Evolutionary conservation across 2,888 invertebrate genomes (phyloP), one percentile per base, ranked within the genome.

Genomic region (Ischnus inquisitorius): DNA sequence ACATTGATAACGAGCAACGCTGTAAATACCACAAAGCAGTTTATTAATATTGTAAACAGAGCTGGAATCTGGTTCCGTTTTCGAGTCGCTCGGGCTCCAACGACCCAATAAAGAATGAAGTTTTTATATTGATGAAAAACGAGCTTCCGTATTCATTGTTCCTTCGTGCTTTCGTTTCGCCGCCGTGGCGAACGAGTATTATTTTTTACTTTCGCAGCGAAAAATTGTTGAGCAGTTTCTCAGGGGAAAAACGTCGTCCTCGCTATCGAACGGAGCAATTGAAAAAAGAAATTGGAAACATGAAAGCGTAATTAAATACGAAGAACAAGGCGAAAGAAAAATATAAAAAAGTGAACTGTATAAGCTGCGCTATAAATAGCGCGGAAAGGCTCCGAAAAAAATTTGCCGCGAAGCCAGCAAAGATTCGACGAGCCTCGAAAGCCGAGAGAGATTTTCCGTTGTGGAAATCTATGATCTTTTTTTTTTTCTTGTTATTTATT

Each of bases 81-180:
- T 69, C 51, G 22, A 28, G 60, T 51, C n/a, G 43, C 28, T 25
- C 72, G 62, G 19, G 16, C 4, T 64, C 64, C 39, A n/a, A 16
- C 48, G 41, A 78, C 60, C 54, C 57, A 84, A 84, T 84, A 81
- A 84, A 80, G 6, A 14, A 64, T 60, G 3, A 57, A 57, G 69
- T 75, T 84, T 84, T 75, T 43, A 60, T 71, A 60, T 54, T n/a
- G 41, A 74, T 68, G 14, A 10, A 62, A 41, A 68, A 16, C 10
- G 19, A 57, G 28, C 5, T 60, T 65, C n/a, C 10, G n/a, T 34
- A 12, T 19, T 43, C 16, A 43, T 62, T 62, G 10, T 16, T 48
- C 74, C 60, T 39, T 48, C 12, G 22, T 64, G 8, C 6, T 39
- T 54, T 5, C 19, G n/a, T n/a, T n/a, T n/a, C n/a, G n/a, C n/a